Conservation (phyloP, 2,888 invertebrate species). For the Conchocele bisecta region DNA sequence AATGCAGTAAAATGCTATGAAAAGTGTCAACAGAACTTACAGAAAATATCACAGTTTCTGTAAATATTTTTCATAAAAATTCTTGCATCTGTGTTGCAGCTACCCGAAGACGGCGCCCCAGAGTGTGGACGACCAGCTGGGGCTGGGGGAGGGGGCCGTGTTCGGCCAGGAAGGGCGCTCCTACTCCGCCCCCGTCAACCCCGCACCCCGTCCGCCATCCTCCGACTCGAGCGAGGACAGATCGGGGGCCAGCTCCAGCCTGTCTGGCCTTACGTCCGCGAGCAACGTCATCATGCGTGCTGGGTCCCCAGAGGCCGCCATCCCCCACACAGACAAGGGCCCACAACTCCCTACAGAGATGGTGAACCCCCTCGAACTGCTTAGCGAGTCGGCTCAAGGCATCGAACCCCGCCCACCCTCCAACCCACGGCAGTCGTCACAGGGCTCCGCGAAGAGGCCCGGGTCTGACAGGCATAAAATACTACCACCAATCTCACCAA, state of each 20-base stretch:
- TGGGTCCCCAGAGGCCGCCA: conserved; percentile 34
- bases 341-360: conserved; percentile 69
- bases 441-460: conserved; percentile 66
- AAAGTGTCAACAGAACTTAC: no score
- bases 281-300: conserved; percentile 62
- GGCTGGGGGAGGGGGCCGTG: conserved; percentile 50
- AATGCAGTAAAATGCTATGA: no score
- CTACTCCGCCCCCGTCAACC: conserved; percentile 72
- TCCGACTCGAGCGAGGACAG: conserved; percentile 73
- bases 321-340: conserved; percentile 52
- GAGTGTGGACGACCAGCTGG: conserved; percentile 66
- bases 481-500: conserved; percentile 75
- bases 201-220: conserved; percentile 58
- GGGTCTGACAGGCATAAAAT: conserved; percentile 77
- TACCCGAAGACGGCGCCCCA: conserved; percentile 77
- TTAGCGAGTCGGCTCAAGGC: conserved; percentile 65
- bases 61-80: no score
- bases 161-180: conserved; percentile 57
- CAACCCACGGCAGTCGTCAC: conserved; percentile 65
- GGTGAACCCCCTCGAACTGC: conserved; percentile 74
- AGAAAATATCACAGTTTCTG: no score
- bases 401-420: conserved; percentile 59
- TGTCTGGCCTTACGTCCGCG: conserved; percentile 76
- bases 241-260: conserved; percentile 64
- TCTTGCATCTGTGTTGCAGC: conserved; percentile 62